Evolutionary conservation across 2,797 vertebrate species (phyloP).

Genomic region (Onychomys leucogaster): DNA sequence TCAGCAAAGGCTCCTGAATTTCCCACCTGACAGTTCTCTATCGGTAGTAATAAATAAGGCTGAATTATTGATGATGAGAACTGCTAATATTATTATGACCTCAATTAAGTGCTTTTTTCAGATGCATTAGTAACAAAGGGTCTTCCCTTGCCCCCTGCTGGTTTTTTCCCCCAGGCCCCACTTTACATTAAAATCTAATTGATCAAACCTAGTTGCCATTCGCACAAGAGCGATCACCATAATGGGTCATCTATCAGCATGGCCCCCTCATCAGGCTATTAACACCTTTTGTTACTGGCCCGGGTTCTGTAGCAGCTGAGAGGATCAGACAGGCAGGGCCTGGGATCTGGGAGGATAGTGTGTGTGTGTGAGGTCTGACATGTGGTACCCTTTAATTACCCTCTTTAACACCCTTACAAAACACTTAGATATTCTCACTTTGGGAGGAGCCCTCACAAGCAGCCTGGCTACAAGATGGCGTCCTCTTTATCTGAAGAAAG

Average conservation of each 20-base stretch:
- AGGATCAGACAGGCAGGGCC: conserved; percentile 94
- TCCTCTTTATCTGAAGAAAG: conserved; percentile 82
- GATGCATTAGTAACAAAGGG: conserved; percentile 92
- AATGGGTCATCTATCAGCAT: conserved; percentile 97
- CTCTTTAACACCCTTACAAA: conserved; percentile 82
- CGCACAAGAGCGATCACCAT: conserved; percentile 93
- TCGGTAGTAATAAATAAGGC: conserved; percentile 89
- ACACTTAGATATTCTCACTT: conserved; percentile 83
- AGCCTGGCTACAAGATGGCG: conserved; percentile 88
- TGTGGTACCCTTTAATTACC: conserved; percentile 86
- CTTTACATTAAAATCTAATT: conserved; percentile 94
- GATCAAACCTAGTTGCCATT: conserved; percentile 96
- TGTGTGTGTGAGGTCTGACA: conserved; percentile 85
- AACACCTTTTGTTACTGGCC: conserved; percentile 97
- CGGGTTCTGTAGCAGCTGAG: conserved; percentile 92
- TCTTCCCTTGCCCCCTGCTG: conserved; percentile 86
- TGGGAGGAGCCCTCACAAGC: conserved; percentile 87
- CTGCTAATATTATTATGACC: conserved; percentile 92
- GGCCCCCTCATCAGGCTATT: conserved; percentile 96
- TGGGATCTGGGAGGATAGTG: conserved; percentile 90
- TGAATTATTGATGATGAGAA: conserved; percentile 91
- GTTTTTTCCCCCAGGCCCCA: conserved; percentile 84
- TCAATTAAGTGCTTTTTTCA: conserved; percentile 92
- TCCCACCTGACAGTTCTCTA: conserved; percentile 87
- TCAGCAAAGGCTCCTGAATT: conserved; percentile 84